Evolutionary conservation across 2,888 invertebrate genomes (phyloP).

Genomic region (Orthosia gothica): DNA sequence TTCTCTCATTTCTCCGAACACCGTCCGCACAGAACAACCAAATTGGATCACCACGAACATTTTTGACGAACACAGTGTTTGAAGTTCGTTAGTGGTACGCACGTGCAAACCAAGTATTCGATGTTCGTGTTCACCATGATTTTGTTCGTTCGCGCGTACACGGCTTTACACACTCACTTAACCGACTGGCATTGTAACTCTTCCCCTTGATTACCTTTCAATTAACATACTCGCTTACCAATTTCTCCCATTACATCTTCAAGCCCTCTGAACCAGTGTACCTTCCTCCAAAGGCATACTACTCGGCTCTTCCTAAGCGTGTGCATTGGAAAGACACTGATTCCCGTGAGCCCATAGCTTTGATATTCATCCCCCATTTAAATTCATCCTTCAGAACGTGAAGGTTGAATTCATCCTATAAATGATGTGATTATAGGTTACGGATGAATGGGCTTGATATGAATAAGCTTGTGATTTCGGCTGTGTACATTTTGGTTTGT

Average conservation of each 20-base stretch:
- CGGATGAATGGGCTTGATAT: slow-evolving; percentile 43
- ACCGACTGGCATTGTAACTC: neutral
- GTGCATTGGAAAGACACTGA: slow-evolving; percentile 61
- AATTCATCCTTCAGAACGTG: slow-evolving; percentile 48
- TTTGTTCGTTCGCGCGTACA: no score
- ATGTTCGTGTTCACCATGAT: no score
- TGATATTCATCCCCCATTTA: slow-evolving; percentile 63
- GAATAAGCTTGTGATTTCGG: slow-evolving; percentile 8
- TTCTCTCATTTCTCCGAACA: no score
- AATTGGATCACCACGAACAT: no score
- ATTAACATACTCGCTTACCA: slow-evolving; percentile 28
- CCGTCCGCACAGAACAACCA: no score
- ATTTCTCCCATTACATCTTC: neutral
- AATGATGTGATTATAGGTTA: slow-evolving; percentile 60
- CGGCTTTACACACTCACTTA: neutral
- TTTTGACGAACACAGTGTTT: no score
- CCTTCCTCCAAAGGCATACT: slow-evolving; percentile 14
- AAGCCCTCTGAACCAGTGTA: slow-evolving; percentile 2
- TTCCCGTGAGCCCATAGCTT: slow-evolving; percentile 53
- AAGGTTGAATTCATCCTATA: slow-evolving; percentile 48
- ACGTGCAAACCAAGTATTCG: no score
- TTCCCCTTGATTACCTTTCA: slow-evolving; percentile 1
- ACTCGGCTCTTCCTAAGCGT: slow-evolving; percentile 39
- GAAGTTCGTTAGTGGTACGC: no score
- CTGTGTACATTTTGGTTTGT: neutral